Base-by-base conservation (phyloP, 2,797 vertebrate genomes). In the Menidia menidia region DNA sequence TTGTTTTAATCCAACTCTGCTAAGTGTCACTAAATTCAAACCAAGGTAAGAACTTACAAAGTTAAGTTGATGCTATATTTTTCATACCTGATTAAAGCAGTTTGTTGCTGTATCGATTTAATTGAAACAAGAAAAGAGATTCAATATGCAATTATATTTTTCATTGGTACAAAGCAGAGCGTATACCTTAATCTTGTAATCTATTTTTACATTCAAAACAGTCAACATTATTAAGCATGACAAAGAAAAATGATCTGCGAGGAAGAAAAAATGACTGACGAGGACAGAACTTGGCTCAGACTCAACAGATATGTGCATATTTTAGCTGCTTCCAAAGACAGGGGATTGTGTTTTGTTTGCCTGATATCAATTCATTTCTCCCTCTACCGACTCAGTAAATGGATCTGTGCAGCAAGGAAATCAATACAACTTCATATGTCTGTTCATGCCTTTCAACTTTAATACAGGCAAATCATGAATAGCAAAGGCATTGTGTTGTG, bases 321-420 rank as follows among this genome's bases (percentile, higher is more conserved):
- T 87, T 81, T 54, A 63, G 65, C 60, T 80, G 45, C 68, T 55
- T 75, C 56, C 35, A 65, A 68, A 84, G 70, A 75, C 76, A 67
- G 51, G 60, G 41, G 50, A 14, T 56, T 4, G 18, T 60, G 58
- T 72, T 82, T 66, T 76, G 65, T 86, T 83, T 82, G 69, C 60
- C 60, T 78, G 54, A 78, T 85, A 78, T 84, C 86, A 87, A 86
- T 89, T 88, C 60, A 87, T 90, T 89, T 88, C 81, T 85, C 77
- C 75, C 84, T 88, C 84, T 82, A 83, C 77, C 73, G 73, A 55
- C 77, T 77, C 60, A 44, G 84, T 80, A 85, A 90, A 89, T 84
- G 73, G 77, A 89, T 86, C 75, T 78, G 60, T 4, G 75, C 71
- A 69, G 80, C 56, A 32, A 63, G 48, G 52, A 82, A 82, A 89